A percentile compares a stretch with the other conserved stretches of the same genome.
Evolutionary conservation across 2,797 vertebrate species (phyloP).

Genomic region (Margarornis squamiger): DNA sequence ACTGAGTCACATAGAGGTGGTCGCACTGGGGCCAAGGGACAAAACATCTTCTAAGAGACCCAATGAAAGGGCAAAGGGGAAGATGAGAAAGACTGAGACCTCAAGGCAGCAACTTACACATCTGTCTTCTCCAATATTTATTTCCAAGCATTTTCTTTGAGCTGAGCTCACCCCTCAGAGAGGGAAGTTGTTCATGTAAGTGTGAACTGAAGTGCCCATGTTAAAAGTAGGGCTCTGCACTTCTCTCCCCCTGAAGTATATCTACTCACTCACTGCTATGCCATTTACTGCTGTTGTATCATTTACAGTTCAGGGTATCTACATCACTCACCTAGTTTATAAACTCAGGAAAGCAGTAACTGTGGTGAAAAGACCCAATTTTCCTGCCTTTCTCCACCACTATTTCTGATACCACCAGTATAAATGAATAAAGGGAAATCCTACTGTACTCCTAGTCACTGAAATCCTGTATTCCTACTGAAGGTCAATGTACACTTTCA

Average conservation of each 20-base stretch:
- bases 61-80: neutral
- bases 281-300: neutral
- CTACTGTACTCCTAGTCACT: neutral
- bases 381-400: neutral
- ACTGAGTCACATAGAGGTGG: fast-evolving
- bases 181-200: neutral
- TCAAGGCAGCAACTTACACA: neutral
- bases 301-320: neutral
- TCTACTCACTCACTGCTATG: neutral
- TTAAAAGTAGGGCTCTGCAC: neutral
- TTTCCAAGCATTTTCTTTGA: neutral
- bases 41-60: neutral
- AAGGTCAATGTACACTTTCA: neutral
- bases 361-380: neutral
- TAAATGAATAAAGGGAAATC: neutral
- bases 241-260: neutral
- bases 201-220: neutral
- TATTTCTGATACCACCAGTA: neutral
- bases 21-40: fast-evolving
- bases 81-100: neutral
- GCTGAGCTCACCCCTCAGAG: neutral
- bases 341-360: neutral
- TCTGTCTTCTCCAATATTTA: neutral
- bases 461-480: neutral
- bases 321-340: neutral